A percentile compares a stretch with the other conserved stretches of the same genome.
Conservation (phyloP, 2,113 vertebrate genomes). For the Sinocyclocheilus anophthalmus region DNA sequence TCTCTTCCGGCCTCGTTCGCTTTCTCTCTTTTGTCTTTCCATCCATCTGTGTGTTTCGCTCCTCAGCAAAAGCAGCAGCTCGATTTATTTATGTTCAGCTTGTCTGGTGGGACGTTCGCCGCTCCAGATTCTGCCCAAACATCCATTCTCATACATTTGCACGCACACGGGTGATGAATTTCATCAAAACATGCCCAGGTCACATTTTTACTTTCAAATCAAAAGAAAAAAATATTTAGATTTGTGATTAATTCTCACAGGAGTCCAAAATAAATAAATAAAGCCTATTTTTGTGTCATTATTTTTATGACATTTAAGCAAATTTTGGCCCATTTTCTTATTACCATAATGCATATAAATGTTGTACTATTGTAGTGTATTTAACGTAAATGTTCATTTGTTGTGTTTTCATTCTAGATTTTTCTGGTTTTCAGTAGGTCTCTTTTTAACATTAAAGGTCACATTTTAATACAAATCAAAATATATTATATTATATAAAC, state of each 20-base stretch:
- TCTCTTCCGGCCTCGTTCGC: no score
- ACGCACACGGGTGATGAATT: background rate
- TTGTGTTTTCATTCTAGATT: background rate
- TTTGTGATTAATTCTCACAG: no score
- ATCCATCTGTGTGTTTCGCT: background rate
- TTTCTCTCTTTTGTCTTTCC: background rate
- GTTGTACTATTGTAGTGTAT: no score
- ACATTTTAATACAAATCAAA: background rate
- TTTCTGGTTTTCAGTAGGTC: background rate
- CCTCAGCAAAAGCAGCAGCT: slow-evolving; percentile 14
- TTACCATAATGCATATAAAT: background rate
- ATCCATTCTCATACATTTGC: background rate
- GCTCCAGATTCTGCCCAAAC: background rate
- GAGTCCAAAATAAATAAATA: no score
- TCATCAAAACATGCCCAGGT: background rate
- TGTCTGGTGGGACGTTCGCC: slow-evolving; percentile 2
- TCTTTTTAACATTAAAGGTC: background rate
- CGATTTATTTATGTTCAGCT: slow-evolving; percentile 50
- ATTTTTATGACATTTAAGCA: no score
- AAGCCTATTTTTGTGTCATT: no score
- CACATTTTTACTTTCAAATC: background rate
- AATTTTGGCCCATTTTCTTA: background rate
- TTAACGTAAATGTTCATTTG: background rate
- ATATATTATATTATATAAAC: background rate
- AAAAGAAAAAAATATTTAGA: background rate